phyloP scores from a whole-genome alignment of 2,888 invertebrate species.

The Xestia c-nigrum region DNA sequence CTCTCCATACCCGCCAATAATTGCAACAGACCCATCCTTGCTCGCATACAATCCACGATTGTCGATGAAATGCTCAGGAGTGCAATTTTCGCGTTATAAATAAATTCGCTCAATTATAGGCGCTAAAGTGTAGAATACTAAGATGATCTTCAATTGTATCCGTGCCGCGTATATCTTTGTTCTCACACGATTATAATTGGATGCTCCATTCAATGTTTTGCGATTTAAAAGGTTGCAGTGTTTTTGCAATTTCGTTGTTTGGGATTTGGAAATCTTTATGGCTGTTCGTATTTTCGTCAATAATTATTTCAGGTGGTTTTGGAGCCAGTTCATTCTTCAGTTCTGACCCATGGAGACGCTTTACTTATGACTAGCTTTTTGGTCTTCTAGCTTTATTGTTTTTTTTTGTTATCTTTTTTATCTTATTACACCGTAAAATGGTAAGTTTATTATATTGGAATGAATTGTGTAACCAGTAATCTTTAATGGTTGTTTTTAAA shows the following conservation, averaged over 20 bases:
- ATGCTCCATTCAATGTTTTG: conserved; percentile 65
- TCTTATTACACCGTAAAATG: neutral
- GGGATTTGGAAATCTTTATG: conserved; percentile 44
- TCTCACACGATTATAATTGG: conserved; percentile 67
- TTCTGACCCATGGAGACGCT: no score
- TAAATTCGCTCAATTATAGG: conserved; percentile 81
- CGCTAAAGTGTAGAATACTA: conserved; percentile 74
- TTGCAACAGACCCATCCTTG: conserved; percentile 70
- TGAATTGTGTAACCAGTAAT: neutral
- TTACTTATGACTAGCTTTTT: neutral
- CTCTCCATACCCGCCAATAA: conserved; percentile 69
- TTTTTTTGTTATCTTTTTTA: neutral
- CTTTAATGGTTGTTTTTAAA: no score
- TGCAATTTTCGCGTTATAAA: conserved; percentile 83
- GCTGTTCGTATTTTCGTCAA: neutral
- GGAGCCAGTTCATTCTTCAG: neutral
- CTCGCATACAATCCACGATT: conserved; percentile 80
- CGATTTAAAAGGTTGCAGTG: conserved; percentile 62
- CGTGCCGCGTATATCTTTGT: conserved; percentile 64
- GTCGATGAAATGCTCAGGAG: conserved; percentile 79
- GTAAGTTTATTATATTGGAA: neutral
- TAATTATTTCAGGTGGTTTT: neutral
- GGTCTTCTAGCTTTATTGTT: neutral
- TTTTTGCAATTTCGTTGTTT: conserved; percentile 61
- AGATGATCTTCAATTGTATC: conserved; percentile 70